phyloP scores from a whole-genome alignment of 2,113 vertebrate species.

The Eubucco bourcierii region DNA sequence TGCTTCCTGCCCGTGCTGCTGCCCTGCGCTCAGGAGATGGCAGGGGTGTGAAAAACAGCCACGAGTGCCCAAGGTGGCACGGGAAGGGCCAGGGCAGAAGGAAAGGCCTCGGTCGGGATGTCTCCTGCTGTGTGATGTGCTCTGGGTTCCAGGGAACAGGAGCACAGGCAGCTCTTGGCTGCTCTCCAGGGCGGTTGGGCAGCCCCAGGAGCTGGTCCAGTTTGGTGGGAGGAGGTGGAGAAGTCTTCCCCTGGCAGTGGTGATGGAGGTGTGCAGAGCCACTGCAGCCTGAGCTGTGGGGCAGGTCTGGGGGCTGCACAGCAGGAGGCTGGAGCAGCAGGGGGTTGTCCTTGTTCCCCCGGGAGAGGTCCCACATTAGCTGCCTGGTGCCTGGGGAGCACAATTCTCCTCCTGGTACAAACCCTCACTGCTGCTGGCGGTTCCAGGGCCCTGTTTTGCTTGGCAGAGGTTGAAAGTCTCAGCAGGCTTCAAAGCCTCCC shows the following conservation, averaged over 20 bases:
- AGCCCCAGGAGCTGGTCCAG: accelerated
- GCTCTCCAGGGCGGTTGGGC: neutral
- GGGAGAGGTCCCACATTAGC: neutral
- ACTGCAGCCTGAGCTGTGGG: neutral
- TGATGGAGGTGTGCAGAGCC: accelerated
- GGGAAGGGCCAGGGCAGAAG: neutral
- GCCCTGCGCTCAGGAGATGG: accelerated
- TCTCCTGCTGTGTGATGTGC: neutral
- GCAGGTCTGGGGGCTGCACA: neutral
- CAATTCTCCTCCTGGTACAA: accelerated
- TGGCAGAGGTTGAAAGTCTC: constrained; percentile 6
- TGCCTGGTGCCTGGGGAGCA: neutral
- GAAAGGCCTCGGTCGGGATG: neutral
- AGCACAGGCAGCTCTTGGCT: neutral
- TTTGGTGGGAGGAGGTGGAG: neutral
- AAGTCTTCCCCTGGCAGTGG: neutral
- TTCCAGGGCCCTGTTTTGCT: neutral
- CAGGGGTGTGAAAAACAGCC: accelerated
- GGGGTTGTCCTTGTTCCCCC: neutral
- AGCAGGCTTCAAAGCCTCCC: neutral
- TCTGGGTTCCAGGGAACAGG: neutral
- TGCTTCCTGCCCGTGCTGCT: neutral
- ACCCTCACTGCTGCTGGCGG: accelerated
- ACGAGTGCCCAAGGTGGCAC: accelerated
- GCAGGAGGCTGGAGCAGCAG: neutral